phyloP scores from a whole-genome alignment of 2,797 vertebrate species.

The Danio jaintianensis region DNA sequence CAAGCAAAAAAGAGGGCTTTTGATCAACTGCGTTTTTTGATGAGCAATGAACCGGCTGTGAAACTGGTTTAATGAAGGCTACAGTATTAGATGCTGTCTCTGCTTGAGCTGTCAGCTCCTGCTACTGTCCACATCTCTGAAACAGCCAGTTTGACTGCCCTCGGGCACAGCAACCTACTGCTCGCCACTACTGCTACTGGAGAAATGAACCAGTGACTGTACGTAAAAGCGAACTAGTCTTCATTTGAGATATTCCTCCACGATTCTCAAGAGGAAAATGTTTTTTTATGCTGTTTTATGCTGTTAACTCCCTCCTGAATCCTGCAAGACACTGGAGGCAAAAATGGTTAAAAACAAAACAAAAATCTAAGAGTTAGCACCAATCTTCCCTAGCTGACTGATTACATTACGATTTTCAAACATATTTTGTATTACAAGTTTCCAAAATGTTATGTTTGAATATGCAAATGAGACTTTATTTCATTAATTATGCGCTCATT shows the following conservation, averaged over 20 bases:
- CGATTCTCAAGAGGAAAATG: neutral
- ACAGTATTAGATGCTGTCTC: conserved; percentile 1
- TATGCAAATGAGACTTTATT: too few relatives aligned
- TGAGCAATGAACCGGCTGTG: conserved; percentile 28
- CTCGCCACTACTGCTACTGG: neutral
- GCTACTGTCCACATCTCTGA: conserved; percentile 31
- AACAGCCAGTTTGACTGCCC: conserved; percentile 31
- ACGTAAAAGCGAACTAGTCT: conserved; percentile 1
- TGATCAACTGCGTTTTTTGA: conserved; percentile 12
- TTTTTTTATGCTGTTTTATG: conserved; percentile 1
- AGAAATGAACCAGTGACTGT: conserved; percentile 3
- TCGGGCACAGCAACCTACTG: conserved; percentile 24
- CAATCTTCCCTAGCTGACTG: too few relatives aligned
- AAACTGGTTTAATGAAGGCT: conserved; percentile 39
- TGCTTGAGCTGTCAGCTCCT: conserved; percentile 34
- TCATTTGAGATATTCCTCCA: neutral
- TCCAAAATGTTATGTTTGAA: too few relatives aligned
- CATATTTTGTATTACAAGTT: too few relatives aligned
- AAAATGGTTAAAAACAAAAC: too few relatives aligned
- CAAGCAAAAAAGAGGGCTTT: neutral
- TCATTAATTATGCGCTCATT: too few relatives aligned
- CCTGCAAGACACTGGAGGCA: too few relatives aligned
- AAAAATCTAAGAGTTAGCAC: too few relatives aligned
- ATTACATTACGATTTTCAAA: too few relatives aligned
- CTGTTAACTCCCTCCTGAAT: conserved; percentile 4